phyloP scores from a whole-genome alignment of 1,140 invertebrate species.

The Scaptomyza montana region DNA sequence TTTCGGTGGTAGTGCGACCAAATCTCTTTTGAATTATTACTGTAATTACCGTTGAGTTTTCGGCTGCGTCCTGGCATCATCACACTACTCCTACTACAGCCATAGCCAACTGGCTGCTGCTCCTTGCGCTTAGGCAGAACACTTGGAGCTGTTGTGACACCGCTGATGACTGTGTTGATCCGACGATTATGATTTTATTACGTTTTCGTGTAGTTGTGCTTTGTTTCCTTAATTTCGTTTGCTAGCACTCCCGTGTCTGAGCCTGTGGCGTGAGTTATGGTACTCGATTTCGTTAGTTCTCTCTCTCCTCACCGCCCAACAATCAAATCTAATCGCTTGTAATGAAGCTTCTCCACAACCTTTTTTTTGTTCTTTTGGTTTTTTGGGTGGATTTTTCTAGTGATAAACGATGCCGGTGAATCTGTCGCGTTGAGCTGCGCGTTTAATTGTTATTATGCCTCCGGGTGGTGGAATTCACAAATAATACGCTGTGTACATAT shows the following conservation, averaged over 20 bases:
- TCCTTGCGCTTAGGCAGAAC: background rate
- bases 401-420: conserved; percentile 66
- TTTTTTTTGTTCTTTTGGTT: conserved; percentile 10
- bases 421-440: conserved; percentile 52
- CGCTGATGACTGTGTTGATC: conserved; percentile 83
- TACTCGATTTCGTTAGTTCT: conserved; percentile 37
- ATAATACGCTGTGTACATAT: conserved; percentile 16
- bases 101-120: background rate
- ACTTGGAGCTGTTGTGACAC: conserved; percentile 69
- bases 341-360: conserved; percentile 66
- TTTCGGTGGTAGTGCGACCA: conserved; percentile 45
- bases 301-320: conserved; percentile 3
- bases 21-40: conserved; percentile 84
- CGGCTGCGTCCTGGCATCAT: conserved; percentile 53
- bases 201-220: conserved; percentile 80
- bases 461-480: conserved; percentile 30
- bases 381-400: conserved; percentile 31
- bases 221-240: conserved; percentile 77
- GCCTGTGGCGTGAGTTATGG: conserved; percentile 73
- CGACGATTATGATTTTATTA: conserved; percentile 84
- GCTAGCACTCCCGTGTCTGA: conserved; percentile 34
- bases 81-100: conserved; percentile 3
- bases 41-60: conserved; percentile 82
- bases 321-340: conserved; percentile 78
- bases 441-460: conserved; percentile 74